These are phyloP conservation scores for Dinocampus coccinellae DNA, from an alignment of 2,888 invertebrate species.

Conservation along the genomic window DNA sequence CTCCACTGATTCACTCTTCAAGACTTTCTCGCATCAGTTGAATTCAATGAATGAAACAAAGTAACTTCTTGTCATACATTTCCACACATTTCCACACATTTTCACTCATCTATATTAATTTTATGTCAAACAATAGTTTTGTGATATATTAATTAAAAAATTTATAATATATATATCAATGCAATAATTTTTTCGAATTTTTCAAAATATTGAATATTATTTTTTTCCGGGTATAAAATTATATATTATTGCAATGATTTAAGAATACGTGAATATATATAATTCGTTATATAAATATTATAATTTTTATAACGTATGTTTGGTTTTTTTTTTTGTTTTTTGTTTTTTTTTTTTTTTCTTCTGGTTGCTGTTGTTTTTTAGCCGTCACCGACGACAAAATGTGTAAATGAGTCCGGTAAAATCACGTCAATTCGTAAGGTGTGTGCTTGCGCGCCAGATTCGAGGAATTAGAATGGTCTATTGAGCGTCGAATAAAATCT, in stretches of 20 bases:
- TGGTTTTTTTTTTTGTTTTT: too few relatives aligned
- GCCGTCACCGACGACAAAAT: not conserved
- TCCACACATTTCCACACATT: not conserved
- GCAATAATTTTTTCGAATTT: not conserved
- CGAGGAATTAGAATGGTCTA: constrained; percentile 57
- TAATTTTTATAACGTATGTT: too few relatives aligned
- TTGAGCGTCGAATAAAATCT: constrained; percentile 59
- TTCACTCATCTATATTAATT: not conserved
- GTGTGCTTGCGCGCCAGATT: constrained; percentile 44
- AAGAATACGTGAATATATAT: too few relatives aligned
- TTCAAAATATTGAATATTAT: too few relatives aligned
- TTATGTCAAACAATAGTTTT: too few relatives aligned
- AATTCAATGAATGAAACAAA: constrained; percentile 10
- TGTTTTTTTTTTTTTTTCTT: not conserved
- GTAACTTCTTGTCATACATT: not conserved
- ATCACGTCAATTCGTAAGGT: constrained; percentile 26
- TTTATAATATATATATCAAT: too few relatives aligned
- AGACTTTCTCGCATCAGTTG: constrained; percentile 4
- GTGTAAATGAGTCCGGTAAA: constrained; percentile 19
- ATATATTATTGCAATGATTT: too few relatives aligned
- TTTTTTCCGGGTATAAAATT: too few relatives aligned
- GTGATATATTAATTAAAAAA: too few relatives aligned
- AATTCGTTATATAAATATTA: too few relatives aligned
- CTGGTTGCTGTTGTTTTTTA: not conserved
- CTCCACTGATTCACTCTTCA: constrained; percentile 17